Conservation (phyloP, 1,140 invertebrate genomes). For the Coptotermes formosanus region DNA sequence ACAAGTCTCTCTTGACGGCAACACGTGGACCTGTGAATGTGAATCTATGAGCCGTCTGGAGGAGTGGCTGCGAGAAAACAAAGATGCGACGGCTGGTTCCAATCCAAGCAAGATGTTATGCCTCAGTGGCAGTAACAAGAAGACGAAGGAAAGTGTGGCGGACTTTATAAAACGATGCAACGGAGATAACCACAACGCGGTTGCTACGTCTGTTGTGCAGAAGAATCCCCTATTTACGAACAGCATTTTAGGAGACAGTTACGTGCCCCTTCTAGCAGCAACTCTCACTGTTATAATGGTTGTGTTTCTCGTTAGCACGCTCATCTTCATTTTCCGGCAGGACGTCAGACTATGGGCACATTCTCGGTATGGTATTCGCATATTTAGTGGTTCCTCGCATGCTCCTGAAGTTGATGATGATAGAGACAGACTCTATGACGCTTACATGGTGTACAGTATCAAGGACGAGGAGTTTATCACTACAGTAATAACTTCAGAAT, state of each 20-base stretch:
- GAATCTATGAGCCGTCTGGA: constrained; percentile 62
- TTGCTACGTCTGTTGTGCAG: constrained; percentile 61
- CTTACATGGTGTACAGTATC: constrained; percentile 83
- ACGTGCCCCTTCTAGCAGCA: constrained; percentile 70
- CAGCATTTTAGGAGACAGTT: constrained; percentile 57
- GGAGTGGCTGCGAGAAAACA: constrained; percentile 62
- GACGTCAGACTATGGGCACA: constrained; percentile 72
- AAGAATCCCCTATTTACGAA: constrained; percentile 54
- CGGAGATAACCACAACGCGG: constrained; percentile 59
- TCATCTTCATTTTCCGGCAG: constrained; percentile 74
- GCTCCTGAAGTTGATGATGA: constrained; percentile 53
- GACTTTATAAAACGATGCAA: constrained; percentile 61
- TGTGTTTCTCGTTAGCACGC: constrained; percentile 63
- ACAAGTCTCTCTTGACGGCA: constrained; percentile 63
- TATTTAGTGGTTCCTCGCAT: constrained; percentile 58
- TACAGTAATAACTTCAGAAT: constrained; percentile 70
- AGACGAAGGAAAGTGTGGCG: constrained; percentile 43
- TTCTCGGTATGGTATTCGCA: constrained; percentile 67
- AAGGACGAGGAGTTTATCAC: constrained; percentile 80
- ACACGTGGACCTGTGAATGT: constrained; percentile 74
- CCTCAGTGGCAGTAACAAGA: background rate
- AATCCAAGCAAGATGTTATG: background rate
- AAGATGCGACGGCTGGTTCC: constrained; percentile 34
- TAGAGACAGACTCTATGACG: constrained; percentile 76
- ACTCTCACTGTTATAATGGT: constrained; percentile 70